Evolutionary conservation across 2,797 vertebrate species (phyloP), one percentile per base, ranked within the genome.

Genomic region (Gymnoscopelus braueri): DNA sequence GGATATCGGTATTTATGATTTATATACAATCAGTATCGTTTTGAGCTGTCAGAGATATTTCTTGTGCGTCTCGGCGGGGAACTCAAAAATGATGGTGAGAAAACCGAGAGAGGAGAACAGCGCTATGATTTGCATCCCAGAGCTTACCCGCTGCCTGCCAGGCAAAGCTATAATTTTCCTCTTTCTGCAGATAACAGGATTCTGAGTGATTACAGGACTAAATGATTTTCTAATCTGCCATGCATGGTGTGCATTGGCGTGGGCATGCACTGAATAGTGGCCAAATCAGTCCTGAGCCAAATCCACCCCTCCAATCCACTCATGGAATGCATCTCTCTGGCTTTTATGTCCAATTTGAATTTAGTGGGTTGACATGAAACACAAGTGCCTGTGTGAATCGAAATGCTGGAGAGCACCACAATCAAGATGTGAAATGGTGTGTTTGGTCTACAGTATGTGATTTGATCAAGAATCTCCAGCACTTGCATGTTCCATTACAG

Each of bases 201-300:
- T 80, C 5, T 32, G 69, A 68, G 76, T 74, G 71, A 87, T 83
- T 75, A 80, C 56, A 73, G 64, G 55, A 65, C 65, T 77, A 78
- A 78, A 83, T 81, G 77, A 74, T 78, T 82, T 83, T 81, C 60
- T 85, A 82, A 84, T 87, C 77, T 72, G 29, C 56, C 64, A 71
- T 57, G 65, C 72, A 79, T 63, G 64, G 66, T 72, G 63, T 39
- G 52, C 65, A 69, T 48, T 63, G 64, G 66, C 74, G 61, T 39
- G 49, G 65, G 72, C 48, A n/a, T n/a, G n/a, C n/a, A 77, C 69
- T 62, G 63, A 80, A 76, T 57, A 29, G 75, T 78, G 69, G 67
- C 60, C 75, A 78, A 71, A 77, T 79, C 72, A 44, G 48, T 67
- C 39, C 52, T 0, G 6, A 77, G 55, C 59, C 29, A 79, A 84